Conservation (phyloP, 1,140 invertebrate species). For the Euura lappo region DNA sequence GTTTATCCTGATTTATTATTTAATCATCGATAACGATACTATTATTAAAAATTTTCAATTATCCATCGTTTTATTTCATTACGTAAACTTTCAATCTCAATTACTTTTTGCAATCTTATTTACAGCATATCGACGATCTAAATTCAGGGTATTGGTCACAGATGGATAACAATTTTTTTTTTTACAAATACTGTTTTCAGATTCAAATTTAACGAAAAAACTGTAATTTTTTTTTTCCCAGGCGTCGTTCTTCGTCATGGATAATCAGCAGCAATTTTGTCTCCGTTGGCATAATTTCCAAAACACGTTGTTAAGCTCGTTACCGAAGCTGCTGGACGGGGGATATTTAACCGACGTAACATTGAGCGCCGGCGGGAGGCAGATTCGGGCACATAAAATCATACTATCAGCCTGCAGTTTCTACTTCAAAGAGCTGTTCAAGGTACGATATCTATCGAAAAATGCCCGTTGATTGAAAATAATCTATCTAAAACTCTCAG, state of each 20-base stretch:
- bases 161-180: not conserved
- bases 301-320: constrained; percentile 80
- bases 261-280: constrained; percentile 73
- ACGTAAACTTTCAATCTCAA: no score
- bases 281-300: constrained; percentile 81
- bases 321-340: constrained; percentile 81
- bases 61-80: no score
- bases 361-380: constrained; percentile 80
- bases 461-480: not conserved
- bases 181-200: not conserved
- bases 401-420: constrained; percentile 90
- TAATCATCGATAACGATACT: not conserved
- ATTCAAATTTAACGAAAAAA: constrained; percentile 1
- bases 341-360: constrained; percentile 91
- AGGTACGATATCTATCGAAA: constrained; percentile 59
- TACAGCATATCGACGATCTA: no score
- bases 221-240: constrained; percentile 24
- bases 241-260: constrained; percentile 41
- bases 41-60: not conserved
- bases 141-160: no score
- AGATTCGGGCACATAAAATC: constrained; percentile 83
- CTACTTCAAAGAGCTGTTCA: constrained; percentile 90
- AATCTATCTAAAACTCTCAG: constrained; percentile 51
- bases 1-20: no score
- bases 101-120: no score